Percentiles rank a stretch among this genome's conserved stretches.
Evolutionary conservation across 2,888 invertebrate species (phyloP).

Genomic region (Rhagonycha fulva): DNA sequence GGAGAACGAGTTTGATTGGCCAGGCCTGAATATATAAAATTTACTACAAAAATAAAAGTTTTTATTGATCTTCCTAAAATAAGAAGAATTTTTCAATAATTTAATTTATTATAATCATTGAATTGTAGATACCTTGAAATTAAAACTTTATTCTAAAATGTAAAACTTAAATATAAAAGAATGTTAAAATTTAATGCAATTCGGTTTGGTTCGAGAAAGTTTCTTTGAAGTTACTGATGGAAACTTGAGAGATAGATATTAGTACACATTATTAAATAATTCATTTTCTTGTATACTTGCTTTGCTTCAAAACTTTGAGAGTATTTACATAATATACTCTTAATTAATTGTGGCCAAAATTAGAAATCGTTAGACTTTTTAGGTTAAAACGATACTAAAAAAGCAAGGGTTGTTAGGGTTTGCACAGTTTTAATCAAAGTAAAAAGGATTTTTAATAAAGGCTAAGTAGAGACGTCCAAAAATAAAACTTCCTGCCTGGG

Average conservation of each 20-base stretch:
- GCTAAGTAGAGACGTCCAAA: neutral
- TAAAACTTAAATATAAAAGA: neutral
- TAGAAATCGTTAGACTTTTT: neutral
- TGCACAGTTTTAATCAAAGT: neutral
- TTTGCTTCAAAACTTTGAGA: neutral
- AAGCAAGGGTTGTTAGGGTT: neutral
- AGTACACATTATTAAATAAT: neutral
- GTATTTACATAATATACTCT: neutral
- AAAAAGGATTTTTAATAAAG: neutral
- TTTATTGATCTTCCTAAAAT: neutral
- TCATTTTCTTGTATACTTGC: neutral
- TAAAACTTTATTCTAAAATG: neutral
- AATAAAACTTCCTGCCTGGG: neutral
- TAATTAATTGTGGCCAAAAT: neutral
- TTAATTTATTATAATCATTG: neutral
- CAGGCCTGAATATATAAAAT: no score
- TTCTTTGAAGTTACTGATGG: neutral
- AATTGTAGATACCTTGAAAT: neutral
- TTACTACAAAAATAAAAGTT: no score
- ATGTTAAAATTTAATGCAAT: neutral
- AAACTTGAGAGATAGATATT: neutral
- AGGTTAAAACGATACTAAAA: neutral
- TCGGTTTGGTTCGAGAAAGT: neutral
- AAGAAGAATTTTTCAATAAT: neutral
- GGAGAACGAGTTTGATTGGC: no score